Evolutionary conservation across 2,797 vertebrate genomes (phyloP), one percentile per base, ranked within the genome.

Genomic region (Dryobates pubescens): DNA sequence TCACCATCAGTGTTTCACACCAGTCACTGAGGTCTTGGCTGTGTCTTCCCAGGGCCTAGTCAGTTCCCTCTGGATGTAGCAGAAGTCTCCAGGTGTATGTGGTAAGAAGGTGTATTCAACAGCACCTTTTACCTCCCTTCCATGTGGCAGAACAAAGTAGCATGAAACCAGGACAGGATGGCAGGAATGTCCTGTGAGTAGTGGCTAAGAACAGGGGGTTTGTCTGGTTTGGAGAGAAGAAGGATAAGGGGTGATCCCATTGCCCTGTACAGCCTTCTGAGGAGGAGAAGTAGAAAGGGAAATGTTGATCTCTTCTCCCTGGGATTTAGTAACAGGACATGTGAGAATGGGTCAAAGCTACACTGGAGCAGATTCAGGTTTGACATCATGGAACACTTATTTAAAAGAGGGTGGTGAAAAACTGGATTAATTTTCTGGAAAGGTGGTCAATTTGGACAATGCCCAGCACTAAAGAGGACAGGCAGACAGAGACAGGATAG

Each of bases 1-100:
- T 67, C 0, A 17, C 15, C 7, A 6, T 5, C 0, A 0, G 7
- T 69, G 56, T 20, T 57, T 32, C 29, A 22, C 16, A 3, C 7
- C 30, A 54, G 20, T 10, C 14, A 18, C 24, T 1, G 9, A n/a
- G 64, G 47, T 36, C 36, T 41, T 3, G 0, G 3, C 36, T 0
- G 0, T 34, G 61, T 51, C 30, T 53, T 53, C 49, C 29, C 59
- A 8, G 61, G 7, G 19, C 61, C 49, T 16, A 22, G 6, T 19
- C 11, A 6, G 32, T 16, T 45, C 8, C 0, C 36, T 36, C 36
- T 36, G 36, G 36, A 36, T 36, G 36, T 36, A 36, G 36, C 36
- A 36, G 36, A 36, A 8, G 36, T 36, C 64, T 72, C 23, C 58
- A 63, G 70, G 54, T 7, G 2, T 26, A 23, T 19, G 32, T 32